Base-by-base conservation (phyloP, 2,888 invertebrate genomes). In the Plemyria rubiginata region DNA sequence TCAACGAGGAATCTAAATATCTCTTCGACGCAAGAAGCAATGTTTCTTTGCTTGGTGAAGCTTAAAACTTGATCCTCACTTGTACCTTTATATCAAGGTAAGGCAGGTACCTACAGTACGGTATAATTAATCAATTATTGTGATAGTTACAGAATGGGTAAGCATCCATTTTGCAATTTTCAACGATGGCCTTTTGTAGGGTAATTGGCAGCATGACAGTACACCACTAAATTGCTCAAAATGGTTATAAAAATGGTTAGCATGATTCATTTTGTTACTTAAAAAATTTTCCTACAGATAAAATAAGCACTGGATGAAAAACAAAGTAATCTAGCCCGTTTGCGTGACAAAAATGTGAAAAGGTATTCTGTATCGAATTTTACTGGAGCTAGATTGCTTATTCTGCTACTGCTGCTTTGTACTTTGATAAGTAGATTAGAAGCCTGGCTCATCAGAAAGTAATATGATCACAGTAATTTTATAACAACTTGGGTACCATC, bases 111-210 rank as follows among this genome's bases (percentile, higher is more conserved):
- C 22, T 22, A 22, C 32, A 32, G 32, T 32, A 32, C 7, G 2
- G n/a, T n/a, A n/a, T n/a, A n/a, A n/a, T n/a, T n/a, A n/a, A n/a
- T n/a, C n/a, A n/a, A n/a, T n/a, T n/a, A n/a, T n/a, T n/a, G n/a
- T n/a, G n/a, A n/a, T 43, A 43, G 4, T 0, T 1, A 5, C 40
- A 1, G n/a, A n/a, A n/a, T 40, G 22, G 22, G 22, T 22, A 22
- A n/a, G 46, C 13, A 54, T 43, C 43, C 38, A 51, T 58, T 53
- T 51, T 41, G 52, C 54, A 66, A 64, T 64, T 63, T 61, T 52
- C 48, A 11, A 22, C 36, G 68, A 65, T 69, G 67, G 57, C 66
- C 66, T 66, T 62, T 46, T 12, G 67, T 67, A 70, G 55, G 15
- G 16, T 68, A 62, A 65, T 68, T 70, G 70, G 64, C 60, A 62